Percentiles rank a stretch among this genome's conserved stretches.
Evolutionary conservation across 2,888 invertebrate species (phyloP).

Genomic region (Sympetrum striolatum): DNA sequence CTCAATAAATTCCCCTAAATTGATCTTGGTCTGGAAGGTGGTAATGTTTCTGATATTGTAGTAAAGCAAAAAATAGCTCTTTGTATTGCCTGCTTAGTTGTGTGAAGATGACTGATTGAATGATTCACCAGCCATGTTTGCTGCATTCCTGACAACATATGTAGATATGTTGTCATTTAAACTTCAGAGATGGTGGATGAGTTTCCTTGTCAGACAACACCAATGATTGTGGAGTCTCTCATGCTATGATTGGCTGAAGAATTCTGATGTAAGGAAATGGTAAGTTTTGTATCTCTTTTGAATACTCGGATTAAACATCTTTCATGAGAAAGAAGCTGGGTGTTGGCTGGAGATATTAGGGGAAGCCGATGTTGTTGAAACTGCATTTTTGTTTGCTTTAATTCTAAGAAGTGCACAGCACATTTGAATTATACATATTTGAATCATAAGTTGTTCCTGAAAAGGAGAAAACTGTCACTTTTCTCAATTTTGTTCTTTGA

Average conservation of each 20-base stretch:
- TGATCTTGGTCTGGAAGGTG: neutral
- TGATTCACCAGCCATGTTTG: neutral
- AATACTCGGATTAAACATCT: neutral
- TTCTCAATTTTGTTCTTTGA: neutral
- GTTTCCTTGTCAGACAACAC: slow-evolving; percentile 27
- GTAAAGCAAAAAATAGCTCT: neutral
- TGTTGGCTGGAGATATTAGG: neutral
- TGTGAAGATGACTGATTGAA: neutral
- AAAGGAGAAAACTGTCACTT: neutral
- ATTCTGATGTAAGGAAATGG: slow-evolving; percentile 3
- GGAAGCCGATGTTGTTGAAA: neutral
- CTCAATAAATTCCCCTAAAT: neutral
- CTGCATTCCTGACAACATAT: neutral
- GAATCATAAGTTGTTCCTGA: neutral
- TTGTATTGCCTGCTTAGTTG: neutral
- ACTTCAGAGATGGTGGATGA: slow-evolving; percentile 11
- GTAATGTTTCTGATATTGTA: neutral
- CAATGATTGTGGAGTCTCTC: slow-evolving; percentile 20
- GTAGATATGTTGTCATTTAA: neutral
- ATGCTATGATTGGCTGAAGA: slow-evolving; percentile 19
- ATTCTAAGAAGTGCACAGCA: neutral
- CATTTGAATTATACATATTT: neutral
- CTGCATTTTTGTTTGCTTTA: neutral
- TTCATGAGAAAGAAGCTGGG: neutral
- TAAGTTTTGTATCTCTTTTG: slow-evolving; percentile 34